Conservation (phyloP, 2,888 invertebrate genomes). For the Candidula unifasciata region DNA sequence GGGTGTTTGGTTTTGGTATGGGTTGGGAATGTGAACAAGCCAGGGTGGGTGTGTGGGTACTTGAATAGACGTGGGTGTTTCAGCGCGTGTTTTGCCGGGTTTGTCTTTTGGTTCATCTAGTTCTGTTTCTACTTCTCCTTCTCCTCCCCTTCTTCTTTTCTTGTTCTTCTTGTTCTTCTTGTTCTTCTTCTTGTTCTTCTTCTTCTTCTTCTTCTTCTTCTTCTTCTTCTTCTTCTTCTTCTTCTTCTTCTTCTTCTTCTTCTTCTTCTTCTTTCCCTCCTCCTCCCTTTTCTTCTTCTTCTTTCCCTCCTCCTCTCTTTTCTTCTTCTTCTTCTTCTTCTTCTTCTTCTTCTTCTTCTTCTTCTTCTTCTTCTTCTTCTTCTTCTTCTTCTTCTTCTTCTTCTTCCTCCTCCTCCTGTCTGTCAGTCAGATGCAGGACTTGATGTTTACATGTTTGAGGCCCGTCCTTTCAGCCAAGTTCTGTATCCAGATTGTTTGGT, state of each 20-base stretch:
- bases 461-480: no score
- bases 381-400: constrained; percentile 5
- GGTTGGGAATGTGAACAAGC: no score
- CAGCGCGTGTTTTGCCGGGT: no score
- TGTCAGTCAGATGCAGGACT: not conserved
- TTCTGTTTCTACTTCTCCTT: not conserved
- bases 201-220: not conserved
- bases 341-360: not conserved
- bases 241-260: not conserved
- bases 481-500: no score
- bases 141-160: not conserved
- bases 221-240: not conserved
- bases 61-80: no score
- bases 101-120: not conserved
- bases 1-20: no score
- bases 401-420: not conserved
- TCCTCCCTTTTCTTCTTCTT: not conserved
- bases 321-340: not conserved
- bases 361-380: constrained; percentile 8
- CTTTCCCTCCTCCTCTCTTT: not conserved
- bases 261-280: not conserved
- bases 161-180: not conserved
- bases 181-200: constrained; percentile 26
- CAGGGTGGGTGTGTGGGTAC: no score
- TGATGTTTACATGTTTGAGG: not conserved